These are phyloP conservation scores for Diabrotica virgifera DNA, from an alignment of 1,140 invertebrate species.

Conservation along the genomic window DNA sequence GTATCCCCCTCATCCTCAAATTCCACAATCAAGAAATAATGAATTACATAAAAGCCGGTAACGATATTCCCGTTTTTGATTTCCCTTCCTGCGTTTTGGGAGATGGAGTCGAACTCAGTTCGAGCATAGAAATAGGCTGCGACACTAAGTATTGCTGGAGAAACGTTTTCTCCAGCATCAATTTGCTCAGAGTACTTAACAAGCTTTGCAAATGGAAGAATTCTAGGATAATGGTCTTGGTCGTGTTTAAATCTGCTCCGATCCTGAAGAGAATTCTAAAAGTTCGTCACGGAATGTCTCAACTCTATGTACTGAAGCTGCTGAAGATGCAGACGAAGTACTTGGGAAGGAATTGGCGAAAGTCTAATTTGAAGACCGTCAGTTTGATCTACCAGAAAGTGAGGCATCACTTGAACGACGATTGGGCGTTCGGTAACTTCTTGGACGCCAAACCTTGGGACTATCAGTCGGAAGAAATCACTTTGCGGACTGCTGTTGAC, in stretches of 20 bases:
- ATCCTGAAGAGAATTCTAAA: constrained; percentile 96
- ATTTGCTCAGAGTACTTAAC: constrained; percentile 94
- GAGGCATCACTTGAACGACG: constrained; percentile 91
- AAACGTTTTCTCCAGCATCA: constrained; percentile 98
- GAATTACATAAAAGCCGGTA: constrained; percentile 92
- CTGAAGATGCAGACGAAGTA: constrained; percentile 99
- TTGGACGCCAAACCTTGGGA: constrained; percentile 97
- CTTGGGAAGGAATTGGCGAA: constrained; percentile 97
- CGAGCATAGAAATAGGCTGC: constrained; percentile 89
- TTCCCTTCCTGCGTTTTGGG: constrained; percentile 96
- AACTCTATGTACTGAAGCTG: constrained; percentile 96
- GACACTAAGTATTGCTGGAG: constrained; percentile 90
- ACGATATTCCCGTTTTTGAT: constrained; percentile 90
- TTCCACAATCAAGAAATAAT: constrained; percentile 99
- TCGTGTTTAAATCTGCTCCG: constrained; percentile 98
- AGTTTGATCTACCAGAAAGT: constrained; percentile 99
- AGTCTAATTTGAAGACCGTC: constrained; percentile 99
- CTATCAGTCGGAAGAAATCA: constrained; percentile 97
- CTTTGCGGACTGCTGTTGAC: constrained; percentile 88
- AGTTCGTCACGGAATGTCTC: constrained; percentile 95
- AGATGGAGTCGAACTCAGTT: constrained; percentile 91
- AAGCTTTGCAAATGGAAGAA: constrained; percentile 99
- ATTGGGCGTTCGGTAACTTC: constrained; percentile 99
- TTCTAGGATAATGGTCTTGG: constrained; percentile 99
- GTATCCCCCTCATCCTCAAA: constrained; percentile 96